A percentile compares a stretch with the other conserved stretches of the same genome.
Evolutionary conservation across 1,140 invertebrate species (phyloP).

Genomic region (Laupala kohalensis): DNA sequence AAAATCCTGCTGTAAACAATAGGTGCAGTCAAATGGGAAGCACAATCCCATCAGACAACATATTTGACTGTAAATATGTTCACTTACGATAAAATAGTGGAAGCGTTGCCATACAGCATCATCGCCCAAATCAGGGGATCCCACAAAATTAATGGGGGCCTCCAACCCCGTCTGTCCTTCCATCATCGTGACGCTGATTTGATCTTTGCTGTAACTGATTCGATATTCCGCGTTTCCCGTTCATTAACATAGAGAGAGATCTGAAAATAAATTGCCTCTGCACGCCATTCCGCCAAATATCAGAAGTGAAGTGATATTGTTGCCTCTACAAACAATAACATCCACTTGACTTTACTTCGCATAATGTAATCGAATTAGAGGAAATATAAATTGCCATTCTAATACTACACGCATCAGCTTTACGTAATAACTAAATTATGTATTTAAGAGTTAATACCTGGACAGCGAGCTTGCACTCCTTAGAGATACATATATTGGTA

Average conservation of each 20-base stretch:
- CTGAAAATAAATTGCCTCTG: not conserved
- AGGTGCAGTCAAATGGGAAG: not conserved
- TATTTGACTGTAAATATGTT: not conserved
- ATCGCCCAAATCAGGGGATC: not conserved
- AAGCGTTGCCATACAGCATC: not conserved
- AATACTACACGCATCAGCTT: too few relatives aligned
- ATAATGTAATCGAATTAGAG: too few relatives aligned
- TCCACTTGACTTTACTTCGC: too few relatives aligned
- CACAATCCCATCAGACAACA: not conserved
- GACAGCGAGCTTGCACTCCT: too few relatives aligned
- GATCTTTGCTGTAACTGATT: not conserved
- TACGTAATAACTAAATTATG: too few relatives aligned
- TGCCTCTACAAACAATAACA: not conserved
- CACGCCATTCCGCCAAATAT: not conserved
- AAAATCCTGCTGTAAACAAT: too few relatives aligned
- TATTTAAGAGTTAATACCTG: too few relatives aligned
- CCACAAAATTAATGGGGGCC: not conserved
- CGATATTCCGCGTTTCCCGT: not conserved
- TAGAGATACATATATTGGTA: too few relatives aligned
- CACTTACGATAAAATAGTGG: not conserved
- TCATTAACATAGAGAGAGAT: not conserved
- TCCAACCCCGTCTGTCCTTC: not conserved
- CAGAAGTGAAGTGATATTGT: not conserved
- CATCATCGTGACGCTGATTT: not conserved
- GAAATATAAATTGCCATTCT: too few relatives aligned